phyloP scores from a whole-genome alignment of 2,113 vertebrate species.

The Entelurus aequoreus region DNA sequence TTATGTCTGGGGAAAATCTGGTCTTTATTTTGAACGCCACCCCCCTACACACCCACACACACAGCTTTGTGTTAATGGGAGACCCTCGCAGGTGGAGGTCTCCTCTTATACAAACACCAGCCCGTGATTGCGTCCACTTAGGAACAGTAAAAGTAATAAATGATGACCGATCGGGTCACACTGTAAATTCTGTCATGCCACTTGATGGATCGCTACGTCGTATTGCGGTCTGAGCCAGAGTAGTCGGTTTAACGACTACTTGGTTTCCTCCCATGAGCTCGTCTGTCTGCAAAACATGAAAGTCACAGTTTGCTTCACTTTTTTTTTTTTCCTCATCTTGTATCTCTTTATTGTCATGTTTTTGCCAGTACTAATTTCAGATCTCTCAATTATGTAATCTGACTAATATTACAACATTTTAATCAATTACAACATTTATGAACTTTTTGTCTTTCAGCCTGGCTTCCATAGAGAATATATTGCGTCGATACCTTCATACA shows the following conservation, averaged over 20 bases:
- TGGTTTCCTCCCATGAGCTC: slow-evolving; percentile 51
- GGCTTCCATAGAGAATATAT: too few species aligned
- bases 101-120: slow-evolving; percentile 69
- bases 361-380: too few species aligned
- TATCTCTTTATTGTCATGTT: slow-evolving; percentile 15
- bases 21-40: slow-evolving; percentile 23
- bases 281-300: slow-evolving; percentile 51
- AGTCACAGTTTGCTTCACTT: slow-evolving; percentile 25
- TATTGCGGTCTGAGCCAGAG: slow-evolving; percentile 52
- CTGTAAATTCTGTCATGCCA: slow-evolving; percentile 66
- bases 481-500: too few species aligned
- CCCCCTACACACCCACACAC: slow-evolving; percentile 16
- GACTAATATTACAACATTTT: too few species aligned
- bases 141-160: slow-evolving; percentile 72
- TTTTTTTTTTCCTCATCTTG: too few species aligned
- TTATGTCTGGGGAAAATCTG: slow-evolving; percentile 11
- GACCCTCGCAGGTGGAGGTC: slow-evolving; percentile 68
- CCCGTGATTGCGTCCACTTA: slow-evolving; percentile 64
- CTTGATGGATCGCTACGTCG: slow-evolving; percentile 59
- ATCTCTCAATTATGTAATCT: too few species aligned
- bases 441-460: too few species aligned
- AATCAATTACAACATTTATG: too few species aligned
- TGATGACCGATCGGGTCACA: slow-evolving; percentile 66
- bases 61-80: slow-evolving; percentile 59
- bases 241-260: slow-evolving; percentile 55